phyloP scores from a whole-genome alignment of 1,140 invertebrate species.

The Drosophila mojavensis region DNA sequence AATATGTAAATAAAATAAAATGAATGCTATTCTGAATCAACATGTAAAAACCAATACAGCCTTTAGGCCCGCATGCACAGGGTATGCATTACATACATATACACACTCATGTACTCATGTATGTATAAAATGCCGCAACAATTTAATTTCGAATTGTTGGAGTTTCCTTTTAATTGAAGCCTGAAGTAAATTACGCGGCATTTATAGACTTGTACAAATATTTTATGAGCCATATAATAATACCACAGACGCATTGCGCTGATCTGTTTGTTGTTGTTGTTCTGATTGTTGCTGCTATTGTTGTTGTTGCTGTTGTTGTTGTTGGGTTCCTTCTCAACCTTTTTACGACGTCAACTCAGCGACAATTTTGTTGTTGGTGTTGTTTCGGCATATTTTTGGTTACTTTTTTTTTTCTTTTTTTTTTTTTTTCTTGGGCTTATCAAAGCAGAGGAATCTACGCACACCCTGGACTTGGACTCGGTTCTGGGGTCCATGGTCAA shows the following conservation, averaged over 20 bases:
- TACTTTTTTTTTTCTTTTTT: constrained; percentile 5
- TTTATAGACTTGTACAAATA: constrained; percentile 81
- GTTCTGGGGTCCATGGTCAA: constrained; percentile 14
- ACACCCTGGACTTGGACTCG: constrained; percentile 61
- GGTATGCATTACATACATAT: constrained; percentile 2
- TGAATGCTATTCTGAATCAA: too few species aligned
- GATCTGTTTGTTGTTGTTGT: constrained; percentile 29
- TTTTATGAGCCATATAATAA: constrained; percentile 80
- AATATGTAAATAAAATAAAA: too few species aligned
- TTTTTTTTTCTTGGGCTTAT: constrained; percentile 50
- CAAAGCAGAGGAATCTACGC: constrained; percentile 53
- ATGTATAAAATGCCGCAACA: constrained; percentile 27
- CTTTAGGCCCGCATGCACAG: background rate
- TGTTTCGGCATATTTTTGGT: constrained; percentile 30
- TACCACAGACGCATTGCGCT: constrained; percentile 35
- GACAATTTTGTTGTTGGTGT: constrained; percentile 35
- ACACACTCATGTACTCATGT: too few species aligned
- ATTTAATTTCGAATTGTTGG: constrained; percentile 39
- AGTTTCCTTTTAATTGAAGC: constrained; percentile 63
- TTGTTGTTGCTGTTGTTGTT: constrained; percentile 22
- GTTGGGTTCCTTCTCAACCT: constrained; percentile 56
- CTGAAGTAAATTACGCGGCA: constrained; percentile 70
- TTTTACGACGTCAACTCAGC: constrained; percentile 46
- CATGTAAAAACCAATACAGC: too few species aligned
- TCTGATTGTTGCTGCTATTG: constrained; percentile 24